phyloP scores from a whole-genome alignment of 2,113 vertebrate species.

The Propithecus coquereli region DNA sequence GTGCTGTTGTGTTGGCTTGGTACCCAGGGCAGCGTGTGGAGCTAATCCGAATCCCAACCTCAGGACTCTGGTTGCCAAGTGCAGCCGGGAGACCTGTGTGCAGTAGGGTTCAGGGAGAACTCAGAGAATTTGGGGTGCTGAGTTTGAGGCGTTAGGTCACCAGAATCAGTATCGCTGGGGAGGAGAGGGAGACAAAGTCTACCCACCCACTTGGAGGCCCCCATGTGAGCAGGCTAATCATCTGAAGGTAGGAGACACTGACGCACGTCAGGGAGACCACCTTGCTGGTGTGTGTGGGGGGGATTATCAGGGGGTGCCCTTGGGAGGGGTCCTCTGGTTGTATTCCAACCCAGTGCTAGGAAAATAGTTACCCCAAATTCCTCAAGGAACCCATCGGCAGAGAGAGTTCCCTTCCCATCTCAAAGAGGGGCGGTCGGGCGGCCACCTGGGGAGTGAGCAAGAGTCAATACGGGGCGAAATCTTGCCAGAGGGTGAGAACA shows the following conservation, averaged over 20 bases:
- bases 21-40: neutral
- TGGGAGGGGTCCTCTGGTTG: neutral
- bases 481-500: neutral
- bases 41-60: neutral
- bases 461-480: neutral
- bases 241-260: neutral
- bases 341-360: neutral
- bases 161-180: neutral
- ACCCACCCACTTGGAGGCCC: neutral
- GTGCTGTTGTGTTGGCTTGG: neutral
- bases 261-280: neutral
- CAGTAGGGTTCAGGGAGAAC: neutral
- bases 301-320: neutral
- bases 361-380: neutral
- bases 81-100: neutral
- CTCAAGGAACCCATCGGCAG: neutral
- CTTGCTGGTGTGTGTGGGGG: neutral
- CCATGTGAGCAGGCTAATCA: neutral
- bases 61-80: neutral
- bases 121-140: neutral
- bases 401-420: neutral
- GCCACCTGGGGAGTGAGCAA: neutral
- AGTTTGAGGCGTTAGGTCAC: neutral
- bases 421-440: neutral
- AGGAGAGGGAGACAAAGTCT: neutral